Percentiles rank a stretch among this genome's conserved stretches.
Conservation (phyloP, 2,113 vertebrate genomes). For the Danio rerio region GRCz12tu NC_133186.1:39924501-39925000, state of each 20-base stretch:
- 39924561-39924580: no score
- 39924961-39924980: slow-evolving; percentile 23
- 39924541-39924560: no score
- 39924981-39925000: slow-evolving; percentile 18
- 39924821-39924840: slow-evolving; percentile 14
- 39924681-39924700: neutral
- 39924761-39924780: slow-evolving; percentile 26
- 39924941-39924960: neutral
- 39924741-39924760: slow-evolving; percentile 9
- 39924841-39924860: neutral
- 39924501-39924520: no score
- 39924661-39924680: no score
- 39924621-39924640: no score
- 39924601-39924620: no score
- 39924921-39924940: neutral
- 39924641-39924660: no score
- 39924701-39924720: neutral
- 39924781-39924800: slow-evolving; percentile 20
- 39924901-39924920: neutral
- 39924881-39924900: neutral
- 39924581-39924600: no score
- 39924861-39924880: neutral
- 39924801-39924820: slow-evolving; percentile 12
- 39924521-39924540: no score
- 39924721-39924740: slow-evolving; percentile 4